phyloP scores from a whole-genome alignment of 2,888 invertebrate species.

The Cataglyphis altisquamis region DNA sequence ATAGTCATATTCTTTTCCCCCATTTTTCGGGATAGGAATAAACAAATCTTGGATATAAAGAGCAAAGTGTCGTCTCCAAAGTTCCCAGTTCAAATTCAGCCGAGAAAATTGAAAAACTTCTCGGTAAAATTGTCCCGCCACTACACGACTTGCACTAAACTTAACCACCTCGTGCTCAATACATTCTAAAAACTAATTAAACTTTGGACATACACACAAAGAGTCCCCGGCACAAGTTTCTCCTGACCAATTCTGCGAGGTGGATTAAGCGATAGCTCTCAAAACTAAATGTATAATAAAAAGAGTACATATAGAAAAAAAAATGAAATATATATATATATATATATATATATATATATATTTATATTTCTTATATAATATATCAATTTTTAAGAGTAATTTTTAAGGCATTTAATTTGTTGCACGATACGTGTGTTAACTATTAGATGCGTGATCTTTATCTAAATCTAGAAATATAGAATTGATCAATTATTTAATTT shows the following conservation, averaged over 20 bases:
- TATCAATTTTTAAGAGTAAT: not conserved
- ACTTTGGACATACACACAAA: slow-evolving; percentile 81
- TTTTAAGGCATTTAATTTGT: not conserved
- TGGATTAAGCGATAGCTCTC: slow-evolving; percentile 64
- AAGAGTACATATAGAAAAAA: not conserved
- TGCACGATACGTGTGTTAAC: not conserved
- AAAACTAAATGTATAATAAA: slow-evolving; percentile 34
- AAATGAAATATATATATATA: not conserved
- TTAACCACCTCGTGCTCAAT: slow-evolving; percentile 75
- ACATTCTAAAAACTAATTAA: slow-evolving; percentile 86
- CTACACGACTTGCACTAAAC: slow-evolving; percentile 80
- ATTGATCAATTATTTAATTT: not conserved
- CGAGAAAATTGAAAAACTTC: slow-evolving; percentile 86
- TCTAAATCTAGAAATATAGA: not conserved
- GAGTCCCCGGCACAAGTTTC: slow-evolving; percentile 70
- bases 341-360: not conserved
- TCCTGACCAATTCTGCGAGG: slow-evolving; percentile 66
- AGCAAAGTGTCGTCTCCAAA: slow-evolving; percentile 72
- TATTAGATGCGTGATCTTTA: not conserved
- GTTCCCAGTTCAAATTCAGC: slow-evolving; percentile 71
- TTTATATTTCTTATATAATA: not conserved
- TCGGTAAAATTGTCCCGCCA: slow-evolving; percentile 82
- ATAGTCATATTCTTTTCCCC: not conserved
- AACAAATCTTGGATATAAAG: slow-evolving; percentile 73
- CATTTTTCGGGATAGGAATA: slow-evolving; percentile 64